Conservation (phyloP, 2,888 invertebrate genomes). For the Limnephilus rhombicus region DNA sequence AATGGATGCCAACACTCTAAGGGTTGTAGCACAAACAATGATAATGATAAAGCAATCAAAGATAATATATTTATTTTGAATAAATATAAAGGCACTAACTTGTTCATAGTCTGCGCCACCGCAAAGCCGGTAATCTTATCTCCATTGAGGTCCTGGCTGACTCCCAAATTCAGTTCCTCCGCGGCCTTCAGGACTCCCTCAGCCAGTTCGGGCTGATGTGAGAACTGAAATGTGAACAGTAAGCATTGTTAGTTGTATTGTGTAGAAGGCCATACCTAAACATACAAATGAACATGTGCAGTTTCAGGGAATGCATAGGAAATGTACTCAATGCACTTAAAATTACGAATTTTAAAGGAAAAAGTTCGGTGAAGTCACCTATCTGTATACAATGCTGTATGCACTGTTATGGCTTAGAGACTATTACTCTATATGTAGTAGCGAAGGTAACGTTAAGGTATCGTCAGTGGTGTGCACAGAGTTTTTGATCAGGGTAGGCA, state of each 20-base stretch:
- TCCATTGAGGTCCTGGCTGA: conserved; percentile 82
- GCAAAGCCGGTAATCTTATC: conserved; percentile 81
- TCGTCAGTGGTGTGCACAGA: no score
- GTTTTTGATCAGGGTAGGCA: no score
- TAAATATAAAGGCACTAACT: conserved; percentile 72
- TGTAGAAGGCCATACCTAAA: not conserved
- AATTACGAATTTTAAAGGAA: not conserved
- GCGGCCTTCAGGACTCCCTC: conserved; percentile 81
- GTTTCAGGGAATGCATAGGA: no score
- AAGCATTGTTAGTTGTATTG: not conserved
- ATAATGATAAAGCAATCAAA: not conserved
- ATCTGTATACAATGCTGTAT: no score
- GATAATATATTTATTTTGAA: not conserved
- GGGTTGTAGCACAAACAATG: no score
- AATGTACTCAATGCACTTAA: not conserved
- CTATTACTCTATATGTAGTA: no score
- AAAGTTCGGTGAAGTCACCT: not conserved
- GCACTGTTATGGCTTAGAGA: no score
- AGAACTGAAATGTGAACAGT: conserved; percentile 74
- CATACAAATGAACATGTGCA: no score
- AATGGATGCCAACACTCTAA: no score
- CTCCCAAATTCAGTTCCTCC: conserved; percentile 80
- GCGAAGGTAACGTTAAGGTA: no score
- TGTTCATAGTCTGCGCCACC: conserved; percentile 81
- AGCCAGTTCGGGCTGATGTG: conserved; percentile 80